Conservation (phyloP, 2,113 vertebrate genomes). For the Zeus faber region DNA sequence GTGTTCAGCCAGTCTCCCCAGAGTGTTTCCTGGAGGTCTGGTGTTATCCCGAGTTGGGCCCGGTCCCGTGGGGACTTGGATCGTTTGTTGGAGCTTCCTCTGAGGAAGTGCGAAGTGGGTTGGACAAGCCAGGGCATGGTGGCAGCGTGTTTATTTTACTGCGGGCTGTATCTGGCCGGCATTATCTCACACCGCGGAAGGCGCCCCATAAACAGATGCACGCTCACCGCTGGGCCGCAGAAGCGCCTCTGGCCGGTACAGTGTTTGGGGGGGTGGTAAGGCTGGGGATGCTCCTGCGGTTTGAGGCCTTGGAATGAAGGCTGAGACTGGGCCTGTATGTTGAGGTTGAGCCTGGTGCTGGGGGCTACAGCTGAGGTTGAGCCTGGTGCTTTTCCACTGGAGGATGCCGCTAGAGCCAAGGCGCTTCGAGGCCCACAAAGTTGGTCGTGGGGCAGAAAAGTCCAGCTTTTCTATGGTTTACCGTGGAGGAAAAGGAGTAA, state of each 20-base stretch:
- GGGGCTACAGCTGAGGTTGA: too few relatives aligned
- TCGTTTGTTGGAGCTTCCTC: constrained; percentile 41
- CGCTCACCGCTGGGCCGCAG: neutral
- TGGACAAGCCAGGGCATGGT: constrained; percentile 54
- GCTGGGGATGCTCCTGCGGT: constrained; percentile 28
- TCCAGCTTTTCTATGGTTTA: constrained; percentile 15
- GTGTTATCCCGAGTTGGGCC: constrained; percentile 12
- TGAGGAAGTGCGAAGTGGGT: constrained; percentile 20
- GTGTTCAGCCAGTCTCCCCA: too few relatives aligned
- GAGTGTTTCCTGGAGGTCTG: neutral
- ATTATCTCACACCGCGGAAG: constrained; percentile 63
- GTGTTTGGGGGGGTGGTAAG: constrained; percentile 10
- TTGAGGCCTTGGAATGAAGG: neutral
- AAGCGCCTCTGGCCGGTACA: neutral
- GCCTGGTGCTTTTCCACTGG: too few relatives aligned
- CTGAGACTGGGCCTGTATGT: neutral
- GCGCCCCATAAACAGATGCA: constrained; percentile 62
- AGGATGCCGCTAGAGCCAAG: too few relatives aligned
- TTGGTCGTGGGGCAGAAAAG: too few relatives aligned
- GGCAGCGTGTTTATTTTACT: constrained; percentile 69
- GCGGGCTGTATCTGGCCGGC: constrained; percentile 65
- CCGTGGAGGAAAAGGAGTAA: constrained; percentile 41
- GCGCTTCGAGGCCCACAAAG: too few relatives aligned
- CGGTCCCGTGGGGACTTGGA: constrained; percentile 19
- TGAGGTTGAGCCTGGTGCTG: neutral